Conservation (phyloP, 2,797 vertebrate species). For the Crocidura indochinensis region DNA sequence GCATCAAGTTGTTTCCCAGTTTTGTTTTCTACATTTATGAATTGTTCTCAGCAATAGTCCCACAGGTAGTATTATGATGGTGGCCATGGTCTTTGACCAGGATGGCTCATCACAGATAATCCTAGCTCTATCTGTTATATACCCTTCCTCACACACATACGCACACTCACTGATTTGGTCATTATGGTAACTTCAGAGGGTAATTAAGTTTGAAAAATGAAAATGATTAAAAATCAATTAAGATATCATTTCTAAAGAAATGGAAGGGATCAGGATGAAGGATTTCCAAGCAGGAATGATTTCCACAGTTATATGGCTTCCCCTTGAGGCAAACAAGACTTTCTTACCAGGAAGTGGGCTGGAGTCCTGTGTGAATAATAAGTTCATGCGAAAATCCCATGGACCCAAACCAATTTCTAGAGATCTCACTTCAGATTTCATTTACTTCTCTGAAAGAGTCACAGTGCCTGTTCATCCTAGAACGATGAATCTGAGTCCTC, state of each 20-base stretch:
- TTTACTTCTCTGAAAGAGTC: not conserved
- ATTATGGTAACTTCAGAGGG: conserved; percentile 30
- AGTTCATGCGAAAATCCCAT: not conserved
- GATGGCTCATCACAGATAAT: not conserved
- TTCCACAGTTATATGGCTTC: not conserved
- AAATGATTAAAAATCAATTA: conserved; percentile 81
- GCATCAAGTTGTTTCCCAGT: not conserved
- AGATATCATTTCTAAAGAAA: conserved; percentile 61
- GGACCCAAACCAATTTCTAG: not conserved
- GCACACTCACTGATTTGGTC: not conserved
- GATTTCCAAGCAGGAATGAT: conserved; percentile 43
- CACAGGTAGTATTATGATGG: not conserved
- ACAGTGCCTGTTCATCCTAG: not conserved
- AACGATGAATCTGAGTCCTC: not conserved
- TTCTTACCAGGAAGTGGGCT: not conserved
- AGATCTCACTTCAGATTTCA: not conserved
- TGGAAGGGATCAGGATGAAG: conserved; percentile 3
- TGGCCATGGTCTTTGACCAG: not conserved
- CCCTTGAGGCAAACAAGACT: conserved; percentile 11
- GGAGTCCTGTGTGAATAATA: rapidly evolving
- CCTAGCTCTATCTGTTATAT: not conserved
- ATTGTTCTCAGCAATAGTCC: not conserved
- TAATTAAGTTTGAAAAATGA: conserved; percentile 79
- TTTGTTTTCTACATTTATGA: not conserved
- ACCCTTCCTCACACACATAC: not conserved